A percentile compares a stretch with the other conserved stretches of the same genome.
Conservation (phyloP, 2,888 invertebrate species). For the Pomacea canaliculata region DNA sequence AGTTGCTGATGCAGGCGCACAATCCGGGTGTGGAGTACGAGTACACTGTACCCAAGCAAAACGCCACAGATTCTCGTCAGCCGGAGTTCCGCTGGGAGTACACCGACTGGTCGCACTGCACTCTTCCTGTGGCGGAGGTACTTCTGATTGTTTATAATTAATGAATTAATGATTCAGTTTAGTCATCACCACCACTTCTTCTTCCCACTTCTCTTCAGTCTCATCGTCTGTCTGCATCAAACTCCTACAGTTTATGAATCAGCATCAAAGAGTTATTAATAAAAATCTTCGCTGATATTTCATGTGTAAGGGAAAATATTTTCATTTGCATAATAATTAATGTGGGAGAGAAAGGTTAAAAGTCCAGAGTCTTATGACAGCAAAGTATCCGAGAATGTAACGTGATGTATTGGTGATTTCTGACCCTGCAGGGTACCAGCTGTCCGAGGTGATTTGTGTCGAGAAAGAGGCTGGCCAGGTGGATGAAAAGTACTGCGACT, state of each 20-base stretch:
- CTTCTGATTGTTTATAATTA: conserved; percentile 49
- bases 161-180: no score
- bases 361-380: no score
- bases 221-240: neutral
- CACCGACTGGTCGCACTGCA: conserved; percentile 86
- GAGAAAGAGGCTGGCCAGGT: conserved; percentile 75
- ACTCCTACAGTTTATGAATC: no score
- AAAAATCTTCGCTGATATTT: no score
- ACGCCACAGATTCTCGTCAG: conserved; percentile 71
- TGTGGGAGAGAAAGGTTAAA: no score
- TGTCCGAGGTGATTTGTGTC: conserved; percentile 72
- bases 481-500: conserved; percentile 72
- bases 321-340: no score
- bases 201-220: neutral
- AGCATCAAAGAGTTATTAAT: no score
- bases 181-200: neutral
- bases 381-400: no score
- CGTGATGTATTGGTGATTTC: no score
- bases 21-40: conserved; percentile 89
- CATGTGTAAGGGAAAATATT: no score
- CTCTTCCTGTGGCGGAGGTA: conserved; percentile 83
- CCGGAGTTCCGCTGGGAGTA: conserved; percentile 81
- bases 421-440: conserved; percentile 60
- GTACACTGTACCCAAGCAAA: conserved; percentile 81
- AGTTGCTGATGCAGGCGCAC: conserved; percentile 79